phyloP scores from a whole-genome alignment of 2,888 invertebrate species.

The Hypsopygia costalis region DNA sequence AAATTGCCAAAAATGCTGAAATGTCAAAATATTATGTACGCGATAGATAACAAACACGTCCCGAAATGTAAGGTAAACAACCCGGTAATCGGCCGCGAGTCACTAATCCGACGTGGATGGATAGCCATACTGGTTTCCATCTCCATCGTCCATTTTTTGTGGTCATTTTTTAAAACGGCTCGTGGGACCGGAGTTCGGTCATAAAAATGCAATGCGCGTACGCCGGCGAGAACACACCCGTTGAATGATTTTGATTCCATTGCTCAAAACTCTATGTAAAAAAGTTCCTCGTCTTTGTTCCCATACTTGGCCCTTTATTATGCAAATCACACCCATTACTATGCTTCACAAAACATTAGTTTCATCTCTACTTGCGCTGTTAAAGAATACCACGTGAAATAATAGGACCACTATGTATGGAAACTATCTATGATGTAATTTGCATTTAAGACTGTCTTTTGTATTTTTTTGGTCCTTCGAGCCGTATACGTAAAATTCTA shows the following conservation, averaged over 20 bases:
- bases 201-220: slow-evolving; percentile 56
- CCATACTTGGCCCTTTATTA: slow-evolving; percentile 3
- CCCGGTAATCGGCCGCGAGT: slow-evolving; percentile 34
- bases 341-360: not conserved
- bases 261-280: slow-evolving; percentile 3
- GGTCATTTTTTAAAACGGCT: slow-evolving; percentile 37
- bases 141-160: slow-evolving; percentile 48
- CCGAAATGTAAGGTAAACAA: slow-evolving; percentile 38
- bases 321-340: slow-evolving; percentile 2
- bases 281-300: slow-evolving; percentile 2
- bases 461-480: not conserved
- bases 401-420: not conserved
- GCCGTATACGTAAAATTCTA: not conserved
- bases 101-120: slow-evolving; percentile 44
- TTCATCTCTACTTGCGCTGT: not conserved
- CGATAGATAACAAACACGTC: slow-evolving; percentile 16
- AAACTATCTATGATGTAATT: not conserved
- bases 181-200: slow-evolving; percentile 42
- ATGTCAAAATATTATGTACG: no score
- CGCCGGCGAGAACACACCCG: slow-evolving; percentile 13
- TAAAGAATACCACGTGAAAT: not conserved
- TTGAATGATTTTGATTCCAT: slow-evolving; percentile 10
- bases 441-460: not conserved
- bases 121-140: slow-evolving; percentile 42
- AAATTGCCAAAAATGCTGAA: no score